These are phyloP conservation scores for Bufo gargarizans DNA, from an alignment of 2,113 vertebrate genomes.

Conservation along the genomic window DNA sequence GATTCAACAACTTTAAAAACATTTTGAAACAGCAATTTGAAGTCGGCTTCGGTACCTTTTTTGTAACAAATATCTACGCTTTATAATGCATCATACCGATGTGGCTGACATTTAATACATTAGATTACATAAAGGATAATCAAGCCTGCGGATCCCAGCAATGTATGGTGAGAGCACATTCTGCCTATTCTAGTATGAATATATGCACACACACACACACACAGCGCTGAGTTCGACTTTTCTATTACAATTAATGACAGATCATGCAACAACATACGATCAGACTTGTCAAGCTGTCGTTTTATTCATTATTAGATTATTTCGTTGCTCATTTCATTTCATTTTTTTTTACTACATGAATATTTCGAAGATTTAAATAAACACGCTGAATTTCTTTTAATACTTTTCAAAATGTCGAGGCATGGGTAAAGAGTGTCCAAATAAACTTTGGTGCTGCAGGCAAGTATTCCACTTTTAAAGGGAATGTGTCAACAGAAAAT, in stretches of 20 bases:
- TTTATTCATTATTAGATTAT: slow-evolving; percentile 72
- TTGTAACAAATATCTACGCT: background rate
- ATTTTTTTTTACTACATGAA: slow-evolving; percentile 67
- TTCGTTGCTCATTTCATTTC: slow-evolving; percentile 70
- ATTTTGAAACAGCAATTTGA: no score
- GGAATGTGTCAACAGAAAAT: no score
- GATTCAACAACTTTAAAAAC: no score
- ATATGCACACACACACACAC: slow-evolving; percentile 53
- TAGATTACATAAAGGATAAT: slow-evolving; percentile 39
- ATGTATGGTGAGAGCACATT: slow-evolving; percentile 48
- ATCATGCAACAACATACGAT: slow-evolving; percentile 69
- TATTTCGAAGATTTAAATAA: slow-evolving; percentile 72
- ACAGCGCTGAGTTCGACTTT: slow-evolving; percentile 47
- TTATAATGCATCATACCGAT: background rate
- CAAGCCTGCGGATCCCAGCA: background rate
- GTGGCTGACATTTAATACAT: background rate
- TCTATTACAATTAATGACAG: slow-evolving; percentile 64
- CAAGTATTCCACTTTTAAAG: background rate
- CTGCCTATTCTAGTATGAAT: slow-evolving; percentile 49
- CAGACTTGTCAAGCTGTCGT: slow-evolving; percentile 69
- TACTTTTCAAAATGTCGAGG: background rate
- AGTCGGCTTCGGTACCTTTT: no score
- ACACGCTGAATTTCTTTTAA: slow-evolving; percentile 62
- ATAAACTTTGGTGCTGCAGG: background rate
- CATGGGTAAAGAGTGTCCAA: background rate